Base-by-base conservation (phyloP, 2,888 invertebrate species). In the Troilus luridus region DNA sequence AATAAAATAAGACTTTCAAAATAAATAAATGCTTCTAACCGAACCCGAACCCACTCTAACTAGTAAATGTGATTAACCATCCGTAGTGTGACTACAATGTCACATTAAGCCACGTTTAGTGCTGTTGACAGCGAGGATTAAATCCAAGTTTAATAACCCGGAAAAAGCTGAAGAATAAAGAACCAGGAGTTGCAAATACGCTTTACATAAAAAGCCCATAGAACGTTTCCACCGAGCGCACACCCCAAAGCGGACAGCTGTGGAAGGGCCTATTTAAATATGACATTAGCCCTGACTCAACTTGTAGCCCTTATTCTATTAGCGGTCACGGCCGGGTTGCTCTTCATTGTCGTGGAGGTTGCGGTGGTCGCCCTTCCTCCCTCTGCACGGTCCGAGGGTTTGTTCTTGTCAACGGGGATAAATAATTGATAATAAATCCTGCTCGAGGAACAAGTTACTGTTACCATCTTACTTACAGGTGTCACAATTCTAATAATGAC, bases 191-290 rank as follows among this genome's bases (percentile, higher is more conserved):
- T n/a, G 56, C 17, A 85, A 85, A 85, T 85, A 85, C 85, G 85
- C 85, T 85, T 85, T 85, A 85, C 85, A 85, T 85, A 85, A 85
- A 85, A 85, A 85, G 56, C 56, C 85, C 85, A 85, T 85, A 85
- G 54, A 85, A 58, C 54, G 85, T 85, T 85, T 85, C 85, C 85
- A 85, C n/a, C 85, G 56, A 85, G 56, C 56, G 85, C 85, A 85
- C 85, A 56, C 85, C 85, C 85, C 54, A n/a, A 5, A 11, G 12
- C 19, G 56, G 85, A 56, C 85, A 85, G 85, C 85, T 85, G 85
- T 85, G 56, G n/a, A 58, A 85, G 58, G 85, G 21, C 54, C 85
- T 85, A 85, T 85, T 85, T 85, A 58, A 85, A 85, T 85, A 58
- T 85, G 72, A 85, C 85, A 85, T 58, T 85, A 56, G 85, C 81